Percentiles rank a stretch among this genome's conserved stretches.
Conservation (phyloP, 2,113 vertebrate species). For the Loxodonta africana region DNA sequence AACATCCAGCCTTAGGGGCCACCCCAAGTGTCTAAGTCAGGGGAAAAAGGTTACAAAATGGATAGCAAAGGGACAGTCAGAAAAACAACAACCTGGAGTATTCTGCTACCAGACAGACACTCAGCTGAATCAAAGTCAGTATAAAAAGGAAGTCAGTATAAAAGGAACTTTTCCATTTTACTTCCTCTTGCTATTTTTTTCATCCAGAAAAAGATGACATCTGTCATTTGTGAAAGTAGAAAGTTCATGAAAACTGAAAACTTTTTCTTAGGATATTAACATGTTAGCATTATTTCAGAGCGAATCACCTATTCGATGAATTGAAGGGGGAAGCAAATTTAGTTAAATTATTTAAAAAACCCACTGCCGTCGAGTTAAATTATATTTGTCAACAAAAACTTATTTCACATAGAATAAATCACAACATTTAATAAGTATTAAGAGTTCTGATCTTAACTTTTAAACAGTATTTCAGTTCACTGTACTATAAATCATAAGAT, state of each 20-base stretch:
- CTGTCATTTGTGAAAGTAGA: neutral
- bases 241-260: neutral
- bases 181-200: neutral
- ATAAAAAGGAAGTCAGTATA: neutral
- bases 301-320: neutral
- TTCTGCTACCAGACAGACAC: neutral
- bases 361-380: neutral
- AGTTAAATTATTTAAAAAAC: neutral
- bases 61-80: neutral
- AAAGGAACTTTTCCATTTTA: neutral
- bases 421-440: neutral
- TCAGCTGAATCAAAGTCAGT: neutral
- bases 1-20: neutral
- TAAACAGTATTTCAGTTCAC: neutral
- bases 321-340: neutral
- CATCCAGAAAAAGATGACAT: neutral
- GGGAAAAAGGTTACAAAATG: neutral
- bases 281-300: neutral
- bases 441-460: neutral
- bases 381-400: neutral
- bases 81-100: slow-evolving; percentile 20
- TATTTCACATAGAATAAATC: neutral
- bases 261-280: neutral
- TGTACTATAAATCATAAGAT: neutral
- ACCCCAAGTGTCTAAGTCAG: neutral